These are phyloP conservation scores for Encarsia formosa DNA, from an alignment of 2,888 invertebrate species.

Conservation along the genomic window DNA sequence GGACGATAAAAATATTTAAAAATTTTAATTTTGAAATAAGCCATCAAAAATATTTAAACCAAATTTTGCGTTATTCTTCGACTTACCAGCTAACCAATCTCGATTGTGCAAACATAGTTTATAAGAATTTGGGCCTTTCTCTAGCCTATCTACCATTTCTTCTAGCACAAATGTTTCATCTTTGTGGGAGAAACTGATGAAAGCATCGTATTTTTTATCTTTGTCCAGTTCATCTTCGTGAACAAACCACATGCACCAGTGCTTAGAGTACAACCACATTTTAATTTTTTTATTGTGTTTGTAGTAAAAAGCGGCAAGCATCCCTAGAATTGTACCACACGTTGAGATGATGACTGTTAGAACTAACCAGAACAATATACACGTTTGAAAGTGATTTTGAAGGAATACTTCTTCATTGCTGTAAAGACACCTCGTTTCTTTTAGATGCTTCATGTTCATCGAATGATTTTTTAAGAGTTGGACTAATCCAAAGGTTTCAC, in stretches of 20 bases:
- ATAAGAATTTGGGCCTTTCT: constrained; percentile 60
- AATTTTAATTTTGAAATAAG: too few relatives aligned
- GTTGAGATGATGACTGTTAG: constrained; percentile 26
- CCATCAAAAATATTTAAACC: too few relatives aligned
- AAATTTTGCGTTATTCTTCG: too few relatives aligned
- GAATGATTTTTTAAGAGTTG: too few relatives aligned
- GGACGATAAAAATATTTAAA: too few relatives aligned
- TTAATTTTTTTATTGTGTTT: constrained; percentile 61
- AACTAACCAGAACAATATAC: constrained; percentile 10
- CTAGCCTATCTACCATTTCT: constrained; percentile 64
- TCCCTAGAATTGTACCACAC: constrained; percentile 51
- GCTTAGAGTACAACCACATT: constrained; percentile 64
- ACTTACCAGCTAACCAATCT: constrained; percentile 71
- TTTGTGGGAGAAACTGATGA: constrained; percentile 74
- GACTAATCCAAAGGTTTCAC: constrained; percentile 59
- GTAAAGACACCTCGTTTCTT: constrained; percentile 10
- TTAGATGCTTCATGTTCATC: too few relatives aligned
- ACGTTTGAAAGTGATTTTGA: constrained; percentile 21
- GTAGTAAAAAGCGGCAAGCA: constrained; percentile 41
- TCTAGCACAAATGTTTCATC: constrained; percentile 69
- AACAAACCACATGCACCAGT: constrained; percentile 61
- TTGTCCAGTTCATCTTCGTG: constrained; percentile 68
- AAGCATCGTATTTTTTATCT: constrained; percentile 69
- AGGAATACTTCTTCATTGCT: constrained; percentile 1
- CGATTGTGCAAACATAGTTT: constrained; percentile 72